Evolutionary conservation across 2,888 invertebrate genomes (phyloP).

Genomic region (Xylota sylvarum): DNA sequence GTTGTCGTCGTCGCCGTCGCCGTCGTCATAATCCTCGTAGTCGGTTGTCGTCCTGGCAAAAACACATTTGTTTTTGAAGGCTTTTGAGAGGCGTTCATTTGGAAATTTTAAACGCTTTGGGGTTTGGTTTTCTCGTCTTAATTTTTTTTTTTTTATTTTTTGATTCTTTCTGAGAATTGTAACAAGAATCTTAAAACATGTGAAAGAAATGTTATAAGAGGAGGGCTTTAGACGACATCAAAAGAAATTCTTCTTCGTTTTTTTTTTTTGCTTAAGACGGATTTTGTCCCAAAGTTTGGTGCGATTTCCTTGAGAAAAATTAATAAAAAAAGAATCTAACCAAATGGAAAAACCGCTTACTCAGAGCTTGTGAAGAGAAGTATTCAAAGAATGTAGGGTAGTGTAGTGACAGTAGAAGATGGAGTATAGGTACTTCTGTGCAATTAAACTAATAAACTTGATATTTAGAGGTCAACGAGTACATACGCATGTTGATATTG

Average conservation of each 20-base stretch:
- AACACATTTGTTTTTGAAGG: conserved; percentile 58
- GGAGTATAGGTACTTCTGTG: not conserved
- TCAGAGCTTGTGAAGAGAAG: not conserved
- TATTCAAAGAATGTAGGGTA: not conserved
- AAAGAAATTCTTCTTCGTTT: conserved; percentile 11
- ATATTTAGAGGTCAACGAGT: not conserved
- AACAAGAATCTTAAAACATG: conserved; percentile 15
- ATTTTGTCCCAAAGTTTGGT: not conserved
- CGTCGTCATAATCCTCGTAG: too few species aligned
- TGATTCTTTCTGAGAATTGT: not conserved
- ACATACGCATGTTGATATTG: too few species aligned
- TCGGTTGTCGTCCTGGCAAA: conserved; percentile 48
- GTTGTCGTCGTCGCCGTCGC: not conserved
- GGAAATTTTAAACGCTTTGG: conserved; percentile 66
- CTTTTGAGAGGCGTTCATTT: conserved; percentile 64
- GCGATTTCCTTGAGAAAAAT: not conserved
- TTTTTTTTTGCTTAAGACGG: not conserved
- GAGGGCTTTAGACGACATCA: conserved; percentile 32
- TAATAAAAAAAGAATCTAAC: not conserved
- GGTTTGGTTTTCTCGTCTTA: conserved; percentile 4
- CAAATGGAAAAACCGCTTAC: conserved; percentile 12
- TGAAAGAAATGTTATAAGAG: conserved; percentile 7
- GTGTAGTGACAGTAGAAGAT: not conserved
- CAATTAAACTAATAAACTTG: not conserved
- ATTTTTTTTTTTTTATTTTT: conserved; percentile 1